Percentiles rank a stretch among this genome's conserved stretches.
phyloP scores from a whole-genome alignment of 2,888 invertebrate species.

The Hemithea aestivaria region DNA sequence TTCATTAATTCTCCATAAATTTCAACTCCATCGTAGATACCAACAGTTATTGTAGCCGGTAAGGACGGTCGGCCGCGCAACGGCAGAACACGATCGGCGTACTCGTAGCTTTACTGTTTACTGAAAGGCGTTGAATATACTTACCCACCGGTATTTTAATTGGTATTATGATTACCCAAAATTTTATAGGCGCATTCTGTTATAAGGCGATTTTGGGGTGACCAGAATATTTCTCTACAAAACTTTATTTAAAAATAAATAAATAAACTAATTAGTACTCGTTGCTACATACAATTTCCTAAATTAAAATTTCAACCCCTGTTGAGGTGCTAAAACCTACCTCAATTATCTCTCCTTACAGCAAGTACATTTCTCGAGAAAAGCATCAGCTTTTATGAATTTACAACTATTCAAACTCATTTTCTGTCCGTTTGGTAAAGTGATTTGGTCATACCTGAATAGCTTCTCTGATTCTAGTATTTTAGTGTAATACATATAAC shows the following conservation, averaged over 20 bases:
- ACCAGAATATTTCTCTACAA: constrained; percentile 13
- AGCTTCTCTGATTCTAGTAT: constrained; percentile 38
- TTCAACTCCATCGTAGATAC: constrained; percentile 15
- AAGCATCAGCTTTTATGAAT: too few relatives aligned
- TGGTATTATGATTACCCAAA: constrained; percentile 70
- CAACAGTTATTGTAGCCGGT: constrained; percentile 29
- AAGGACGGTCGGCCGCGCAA: constrained; percentile 59
- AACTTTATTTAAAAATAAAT: too few relatives aligned
- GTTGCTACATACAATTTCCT: too few relatives aligned
- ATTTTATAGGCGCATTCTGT: constrained; percentile 58
- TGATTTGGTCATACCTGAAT: constrained; percentile 20
- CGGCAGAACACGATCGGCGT: constrained; percentile 45
- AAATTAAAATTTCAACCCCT: too few relatives aligned
- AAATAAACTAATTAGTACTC: too few relatives aligned
- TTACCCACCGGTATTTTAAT: constrained; percentile 79
- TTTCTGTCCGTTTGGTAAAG: background rate
- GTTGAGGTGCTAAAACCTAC: too few relatives aligned
- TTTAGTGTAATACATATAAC: constrained; percentile 40
- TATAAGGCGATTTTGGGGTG: constrained; percentile 20
- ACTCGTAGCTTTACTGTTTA: constrained; percentile 46
- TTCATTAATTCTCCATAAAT: too few relatives aligned
- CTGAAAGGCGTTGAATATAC: constrained; percentile 61
- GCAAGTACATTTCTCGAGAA: too few relatives aligned
- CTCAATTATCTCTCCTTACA: too few relatives aligned
- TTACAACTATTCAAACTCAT: too few relatives aligned